These are phyloP conservation scores for Nudaria mundana DNA, from an alignment of 2,888 invertebrate species.

Conservation along the genomic window DNA sequence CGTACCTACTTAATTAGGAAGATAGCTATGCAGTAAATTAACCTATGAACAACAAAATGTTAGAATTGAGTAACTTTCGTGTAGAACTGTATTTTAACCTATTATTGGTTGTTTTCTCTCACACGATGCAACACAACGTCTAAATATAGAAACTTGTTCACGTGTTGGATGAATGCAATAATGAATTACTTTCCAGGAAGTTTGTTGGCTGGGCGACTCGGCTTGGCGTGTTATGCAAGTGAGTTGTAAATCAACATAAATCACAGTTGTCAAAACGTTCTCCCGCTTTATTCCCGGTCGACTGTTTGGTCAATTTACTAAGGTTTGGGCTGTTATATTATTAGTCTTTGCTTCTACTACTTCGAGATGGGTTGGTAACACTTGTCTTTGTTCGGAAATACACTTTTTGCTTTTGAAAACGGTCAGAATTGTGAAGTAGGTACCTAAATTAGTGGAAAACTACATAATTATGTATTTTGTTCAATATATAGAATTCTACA, in stretches of 20 bases:
- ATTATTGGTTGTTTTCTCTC: conserved; percentile 14
- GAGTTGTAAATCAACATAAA: conserved; percentile 44
- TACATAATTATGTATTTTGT: too few species aligned
- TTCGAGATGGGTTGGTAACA: too few species aligned
- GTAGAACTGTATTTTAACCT: conserved; percentile 8
- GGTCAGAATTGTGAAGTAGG: too few species aligned
- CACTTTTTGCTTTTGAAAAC: too few species aligned
- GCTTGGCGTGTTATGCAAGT: conserved; percentile 36
- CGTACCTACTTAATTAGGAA: too few species aligned
- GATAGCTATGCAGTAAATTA: too few species aligned
- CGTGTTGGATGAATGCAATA: conserved; percentile 28
- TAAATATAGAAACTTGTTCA: conserved; percentile 20
- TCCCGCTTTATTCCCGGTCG: conserved; percentile 28
- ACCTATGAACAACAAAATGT: too few species aligned
- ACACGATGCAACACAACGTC: conserved; percentile 13
- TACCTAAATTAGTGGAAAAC: too few species aligned
- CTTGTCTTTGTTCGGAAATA: too few species aligned
- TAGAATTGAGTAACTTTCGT: conserved; percentile 2
- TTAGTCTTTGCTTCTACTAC: too few species aligned
- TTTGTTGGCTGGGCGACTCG: conserved; percentile 26
- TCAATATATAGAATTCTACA: too few species aligned
- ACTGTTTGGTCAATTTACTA: background rate
- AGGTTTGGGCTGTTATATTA: too few species aligned
- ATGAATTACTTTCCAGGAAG: conserved; percentile 37
- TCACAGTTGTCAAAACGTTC: conserved; percentile 48